Conservation (phyloP, 2,797 vertebrate genomes). For the Bradypus variegatus region DNA sequence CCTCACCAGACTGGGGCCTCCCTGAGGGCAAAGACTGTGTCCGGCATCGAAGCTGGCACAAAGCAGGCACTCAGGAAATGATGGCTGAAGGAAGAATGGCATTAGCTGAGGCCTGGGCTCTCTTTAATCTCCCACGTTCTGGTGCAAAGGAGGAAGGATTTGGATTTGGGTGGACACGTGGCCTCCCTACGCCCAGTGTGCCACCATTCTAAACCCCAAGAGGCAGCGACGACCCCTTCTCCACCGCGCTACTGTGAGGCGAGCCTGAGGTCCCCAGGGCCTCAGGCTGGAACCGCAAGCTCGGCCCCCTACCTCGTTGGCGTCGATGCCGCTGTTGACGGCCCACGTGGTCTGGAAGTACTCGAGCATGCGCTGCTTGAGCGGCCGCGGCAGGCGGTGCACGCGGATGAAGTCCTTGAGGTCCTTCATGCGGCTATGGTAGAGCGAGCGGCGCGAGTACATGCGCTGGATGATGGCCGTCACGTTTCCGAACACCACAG, state of each 20-base stretch:
- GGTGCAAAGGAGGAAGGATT: neutral
- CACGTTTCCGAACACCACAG: constrained; percentile 95
- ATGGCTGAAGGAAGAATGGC: neutral
- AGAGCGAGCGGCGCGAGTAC: constrained; percentile 93
- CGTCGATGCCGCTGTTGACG: constrained; percentile 93
- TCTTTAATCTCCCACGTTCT: neutral
- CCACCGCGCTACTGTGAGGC: fast-evolving
- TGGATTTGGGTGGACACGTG: neutral
- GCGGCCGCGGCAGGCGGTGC: constrained; percentile 89
- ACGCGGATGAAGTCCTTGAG: constrained; percentile 95
- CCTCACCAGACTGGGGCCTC: neutral
- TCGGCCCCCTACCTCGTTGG: constrained; percentile 82
- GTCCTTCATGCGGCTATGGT: constrained; percentile 95
- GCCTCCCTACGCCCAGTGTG: neutral
- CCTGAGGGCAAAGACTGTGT: neutral
- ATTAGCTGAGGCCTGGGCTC: neutral
- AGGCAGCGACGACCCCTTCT: fast-evolving
- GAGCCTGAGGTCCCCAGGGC: fast-evolving
- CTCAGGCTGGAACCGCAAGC: too few relatives aligned
- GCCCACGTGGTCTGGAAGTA: constrained; percentile 98
- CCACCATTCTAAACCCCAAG: neutral
- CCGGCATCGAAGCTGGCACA: neutral
- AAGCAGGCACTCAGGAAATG: neutral
- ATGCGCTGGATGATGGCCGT: constrained; percentile 98
- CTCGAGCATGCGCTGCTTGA: constrained; percentile 95